Base-by-base conservation (phyloP, 2,888 invertebrate species). In the Escarpia spicata region DNA sequence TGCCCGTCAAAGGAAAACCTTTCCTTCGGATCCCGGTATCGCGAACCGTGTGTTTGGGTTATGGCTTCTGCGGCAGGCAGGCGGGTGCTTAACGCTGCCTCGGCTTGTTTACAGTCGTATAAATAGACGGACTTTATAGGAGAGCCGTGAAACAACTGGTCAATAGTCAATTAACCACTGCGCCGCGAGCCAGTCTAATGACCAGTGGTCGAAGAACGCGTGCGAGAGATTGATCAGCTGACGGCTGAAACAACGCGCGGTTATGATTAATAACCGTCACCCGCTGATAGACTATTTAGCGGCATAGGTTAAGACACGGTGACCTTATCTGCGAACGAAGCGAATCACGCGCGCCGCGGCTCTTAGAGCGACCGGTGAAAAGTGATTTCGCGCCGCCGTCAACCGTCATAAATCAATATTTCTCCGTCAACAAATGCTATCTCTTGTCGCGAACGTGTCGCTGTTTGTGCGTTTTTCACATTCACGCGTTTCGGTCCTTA, bases 141-240 rank as follows among this genome's bases (percentile, higher is more conserved):
- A 52, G 52, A 75, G 75, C 75, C 75, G 75, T 75, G 75, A 75
- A 75, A 75, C 75, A 75, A 75, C 75, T 75, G 75, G 75, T 75
- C 75, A 75, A 75, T 26, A 75, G 75, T 75, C 75, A 75, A 75
- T 75, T 75, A 75, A 75, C 75, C 19, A 75, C 26, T 26, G 26
- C 75, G 75, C 4, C 75, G 75, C n/a, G 75, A 75, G 75, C n/a
- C 26, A 3, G 19, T 19, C 19, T 75, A 75, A 75, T 75, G n/a
- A 75, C 75, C 75, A 75, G 26, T 75, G 75, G 75, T 26, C 75
- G 75, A 19, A 75, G 75, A 26, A 75, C 26, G 75, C 75, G 75
- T 26, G 75, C 75, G 26, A 26, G 75, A 75, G 19, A n/a, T 75
- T n/a, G 75, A 75, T 75, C 75, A 75, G 75, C n/a, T 19, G 75